Percentiles rank a stretch among this genome's conserved stretches.
These are phyloP conservation scores for Hypocryptadius cinnamomeus DNA, from an alignment of 2,113 vertebrate genomes.

Conservation along the genomic window DNA sequence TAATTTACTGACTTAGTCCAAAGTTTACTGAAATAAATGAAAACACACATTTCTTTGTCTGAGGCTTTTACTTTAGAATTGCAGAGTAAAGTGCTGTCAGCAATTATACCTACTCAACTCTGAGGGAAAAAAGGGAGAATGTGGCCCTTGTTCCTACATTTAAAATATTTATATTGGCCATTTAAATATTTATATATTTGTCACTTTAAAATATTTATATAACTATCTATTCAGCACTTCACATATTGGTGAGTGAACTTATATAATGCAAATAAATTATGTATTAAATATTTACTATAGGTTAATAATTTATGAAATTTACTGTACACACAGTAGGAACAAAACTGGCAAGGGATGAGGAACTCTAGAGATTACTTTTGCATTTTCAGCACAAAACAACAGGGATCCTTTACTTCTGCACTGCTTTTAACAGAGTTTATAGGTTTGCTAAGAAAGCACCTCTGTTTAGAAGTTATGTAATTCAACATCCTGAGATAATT, in stretches of 20 bases:
- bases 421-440: not conserved
- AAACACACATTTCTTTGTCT: not conserved
- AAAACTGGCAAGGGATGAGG: not conserved
- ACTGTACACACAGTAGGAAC: not conserved
- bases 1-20: not conserved
- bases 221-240: slow-evolving; percentile 24
- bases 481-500: not conserved
- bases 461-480: not conserved
- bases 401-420: not conserved
- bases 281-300: slow-evolving; percentile 55
- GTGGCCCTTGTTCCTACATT: not conserved
- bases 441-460: not conserved
- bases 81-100: not conserved
- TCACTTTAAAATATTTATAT: slow-evolving; percentile 51
- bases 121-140: not conserved
- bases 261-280: slow-evolving; percentile 61
- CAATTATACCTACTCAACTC: not conserved
- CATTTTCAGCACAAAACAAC: not conserved
- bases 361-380: not conserved
- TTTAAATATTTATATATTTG: slow-evolving; percentile 66
- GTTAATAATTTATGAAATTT: slow-evolving; percentile 63
- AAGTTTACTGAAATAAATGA: not conserved
- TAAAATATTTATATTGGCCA: slow-evolving; percentile 61
- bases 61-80: not conserved
- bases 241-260: slow-evolving; percentile 34